Evolutionary conservation across 2,888 invertebrate species (phyloP).

Genomic region (Nematopogon swammerdamellus): DNA sequence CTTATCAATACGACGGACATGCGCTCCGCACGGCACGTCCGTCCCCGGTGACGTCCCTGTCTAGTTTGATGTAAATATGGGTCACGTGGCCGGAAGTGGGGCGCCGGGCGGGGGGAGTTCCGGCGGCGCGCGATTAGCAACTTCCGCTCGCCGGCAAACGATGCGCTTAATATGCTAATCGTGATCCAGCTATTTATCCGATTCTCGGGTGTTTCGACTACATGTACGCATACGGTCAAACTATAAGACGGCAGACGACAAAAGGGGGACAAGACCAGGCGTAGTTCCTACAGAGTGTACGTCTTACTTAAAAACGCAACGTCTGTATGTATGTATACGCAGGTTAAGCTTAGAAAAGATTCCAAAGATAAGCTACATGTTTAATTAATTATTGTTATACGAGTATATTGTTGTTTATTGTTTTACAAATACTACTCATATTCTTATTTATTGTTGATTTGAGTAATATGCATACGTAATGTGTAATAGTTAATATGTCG

Average conservation of each 20-base stretch:
- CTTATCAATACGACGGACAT: neutral
- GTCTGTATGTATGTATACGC: too few relatives aligned
- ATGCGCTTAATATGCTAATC: constrained; percentile 44
- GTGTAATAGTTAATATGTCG: too few relatives aligned
- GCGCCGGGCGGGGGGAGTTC: constrained; percentile 35
- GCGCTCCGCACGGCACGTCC: neutral
- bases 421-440: too few relatives aligned
- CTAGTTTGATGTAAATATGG: constrained; percentile 46
- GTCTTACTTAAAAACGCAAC: neutral
- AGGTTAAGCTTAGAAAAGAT: too few relatives aligned
- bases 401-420: too few relatives aligned
- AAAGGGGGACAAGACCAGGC: neutral
- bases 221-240: constrained; percentile 23
- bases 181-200: constrained; percentile 49
- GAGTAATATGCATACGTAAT: too few relatives aligned
- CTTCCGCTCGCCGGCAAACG: constrained; percentile 49
- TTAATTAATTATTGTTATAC: too few relatives aligned
- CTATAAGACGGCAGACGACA: neutral
- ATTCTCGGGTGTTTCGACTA: constrained; percentile 35
- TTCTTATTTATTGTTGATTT: too few relatives aligned
- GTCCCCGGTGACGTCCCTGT: neutral
- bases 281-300: neutral
- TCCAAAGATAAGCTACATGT: too few relatives aligned
- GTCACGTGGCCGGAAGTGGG: constrained; percentile 52
- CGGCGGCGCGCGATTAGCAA: constrained; percentile 50